Conservation (phyloP, 1,140 invertebrate genomes). For the Latrodectus geometricus region DNA sequence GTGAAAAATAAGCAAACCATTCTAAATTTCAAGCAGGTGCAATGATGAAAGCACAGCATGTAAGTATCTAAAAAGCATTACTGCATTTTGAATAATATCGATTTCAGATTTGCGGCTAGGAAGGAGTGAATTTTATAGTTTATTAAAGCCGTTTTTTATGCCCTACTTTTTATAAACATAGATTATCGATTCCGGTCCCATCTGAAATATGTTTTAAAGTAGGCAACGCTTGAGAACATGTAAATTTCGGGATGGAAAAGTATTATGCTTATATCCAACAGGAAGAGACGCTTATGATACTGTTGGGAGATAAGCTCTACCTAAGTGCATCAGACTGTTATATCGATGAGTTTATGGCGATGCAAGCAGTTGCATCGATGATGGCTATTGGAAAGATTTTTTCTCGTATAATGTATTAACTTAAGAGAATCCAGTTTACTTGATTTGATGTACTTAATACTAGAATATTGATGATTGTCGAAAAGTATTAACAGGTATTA, state of each 20-base stretch:
- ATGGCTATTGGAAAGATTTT: background rate
- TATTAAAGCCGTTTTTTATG: slow-evolving; percentile 33
- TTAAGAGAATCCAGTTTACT: background rate
- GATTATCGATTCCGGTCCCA: slow-evolving; percentile 29
- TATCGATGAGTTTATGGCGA: background rate
- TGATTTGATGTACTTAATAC: too few relatives aligned
- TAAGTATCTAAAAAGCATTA: slow-evolving; percentile 4
- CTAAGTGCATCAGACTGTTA: background rate
- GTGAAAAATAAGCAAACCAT: background rate
- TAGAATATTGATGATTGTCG: too few relatives aligned
- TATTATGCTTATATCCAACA: background rate
- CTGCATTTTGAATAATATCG: slow-evolving; percentile 43
- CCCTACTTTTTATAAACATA: slow-evolving; percentile 12
- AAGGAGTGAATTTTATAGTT: slow-evolving; percentile 46
- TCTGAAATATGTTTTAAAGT: background rate
- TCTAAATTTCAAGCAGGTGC: background rate
- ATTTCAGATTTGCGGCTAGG: slow-evolving; percentile 37
- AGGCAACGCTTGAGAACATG: slow-evolving; percentile 1
- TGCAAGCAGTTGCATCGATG: background rate
- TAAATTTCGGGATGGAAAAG: background rate
- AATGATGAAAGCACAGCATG: background rate
- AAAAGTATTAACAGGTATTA: too few relatives aligned
- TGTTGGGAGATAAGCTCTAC: background rate
- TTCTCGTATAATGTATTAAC: background rate
- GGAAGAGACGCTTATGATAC: background rate